Conservation (phyloP, 2,797 vertebrate species). For the Poeciliopsis gracilis region DNA sequence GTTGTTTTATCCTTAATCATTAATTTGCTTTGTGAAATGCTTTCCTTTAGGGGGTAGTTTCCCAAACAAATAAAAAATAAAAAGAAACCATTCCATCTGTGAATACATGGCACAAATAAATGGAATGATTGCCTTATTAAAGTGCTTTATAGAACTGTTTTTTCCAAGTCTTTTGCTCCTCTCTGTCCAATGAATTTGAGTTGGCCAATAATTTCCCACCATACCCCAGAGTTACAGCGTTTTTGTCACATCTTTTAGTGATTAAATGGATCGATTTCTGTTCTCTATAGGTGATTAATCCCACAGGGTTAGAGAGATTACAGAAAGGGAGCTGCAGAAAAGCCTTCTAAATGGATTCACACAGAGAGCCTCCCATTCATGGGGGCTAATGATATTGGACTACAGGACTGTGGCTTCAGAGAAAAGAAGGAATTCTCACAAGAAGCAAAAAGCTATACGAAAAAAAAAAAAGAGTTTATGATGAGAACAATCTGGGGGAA, state of each 20-base stretch:
- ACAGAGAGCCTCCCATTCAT: conserved; percentile 67
- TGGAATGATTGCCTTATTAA: conserved; percentile 63
- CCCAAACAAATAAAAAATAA: conserved; percentile 55
- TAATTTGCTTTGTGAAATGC: conserved; percentile 42
- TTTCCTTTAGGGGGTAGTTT: conserved; percentile 23
- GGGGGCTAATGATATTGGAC: conserved; percentile 74
- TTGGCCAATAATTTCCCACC: conserved; percentile 73
- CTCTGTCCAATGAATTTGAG: conserved; percentile 67
- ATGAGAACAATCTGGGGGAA: conserved; percentile 25
- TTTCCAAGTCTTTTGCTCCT: conserved; percentile 26
- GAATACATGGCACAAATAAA: conserved; percentile 43
- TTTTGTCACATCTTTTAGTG: conserved; percentile 77
- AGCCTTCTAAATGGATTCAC: conserved; percentile 74
- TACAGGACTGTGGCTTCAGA: conserved; percentile 44
- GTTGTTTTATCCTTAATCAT: conserved; percentile 35
- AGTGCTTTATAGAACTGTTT: conserved; percentile 33
- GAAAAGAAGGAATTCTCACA: conserved; percentile 46
- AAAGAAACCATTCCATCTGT: conserved; percentile 26
- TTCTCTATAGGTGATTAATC: conserved; percentile 77
- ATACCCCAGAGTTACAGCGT: conserved; percentile 58
- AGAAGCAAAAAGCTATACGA: conserved; percentile 25
- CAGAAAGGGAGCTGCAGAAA: conserved; percentile 54
- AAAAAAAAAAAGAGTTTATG: conserved; percentile 9
- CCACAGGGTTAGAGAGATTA: conserved; percentile 75
- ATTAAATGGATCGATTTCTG: conserved; percentile 80